Evolutionary conservation across 2,797 vertebrate genomes (phyloP).

Genomic region (Perodicticus potto): DNA sequence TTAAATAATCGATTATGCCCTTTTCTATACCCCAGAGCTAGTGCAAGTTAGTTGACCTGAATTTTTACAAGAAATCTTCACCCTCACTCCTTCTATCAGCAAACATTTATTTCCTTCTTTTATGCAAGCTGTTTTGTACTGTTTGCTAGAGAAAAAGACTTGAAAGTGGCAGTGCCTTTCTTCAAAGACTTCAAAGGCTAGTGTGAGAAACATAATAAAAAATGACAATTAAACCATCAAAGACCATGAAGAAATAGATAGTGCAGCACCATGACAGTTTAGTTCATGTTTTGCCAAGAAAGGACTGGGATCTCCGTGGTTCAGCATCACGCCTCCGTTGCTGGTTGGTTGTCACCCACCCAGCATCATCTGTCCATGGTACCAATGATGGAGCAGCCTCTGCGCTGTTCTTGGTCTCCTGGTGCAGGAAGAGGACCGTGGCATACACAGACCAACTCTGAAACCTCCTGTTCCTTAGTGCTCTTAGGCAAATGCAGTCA

Average conservation of each 20-base stretch:
- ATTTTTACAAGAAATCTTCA: not conserved
- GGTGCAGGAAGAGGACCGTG: not conserved
- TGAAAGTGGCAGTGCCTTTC: not conserved
- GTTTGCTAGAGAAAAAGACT: not conserved
- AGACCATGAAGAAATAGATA: not conserved
- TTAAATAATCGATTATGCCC: not conserved
- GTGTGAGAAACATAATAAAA: not conserved
- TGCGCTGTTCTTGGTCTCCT: not conserved
- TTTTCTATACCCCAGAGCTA: not conserved
- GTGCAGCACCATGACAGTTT: not conserved
- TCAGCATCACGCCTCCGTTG: fast-evolving
- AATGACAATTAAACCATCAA: not conserved
- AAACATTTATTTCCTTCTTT: not conserved
- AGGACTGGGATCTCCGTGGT: not conserved
- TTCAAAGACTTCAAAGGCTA: not conserved
- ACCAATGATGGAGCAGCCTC: not conserved
- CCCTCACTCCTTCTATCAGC: not conserved
- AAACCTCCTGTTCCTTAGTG: not conserved
- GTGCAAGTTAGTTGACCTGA: not conserved
- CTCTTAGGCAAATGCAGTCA: not conserved
- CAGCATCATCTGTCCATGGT: too few relatives aligned
- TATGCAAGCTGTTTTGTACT: not conserved
- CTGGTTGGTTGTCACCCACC: fast-evolving
- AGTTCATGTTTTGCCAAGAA: not conserved
- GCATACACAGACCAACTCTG: too few relatives aligned